A percentile compares a stretch with the other conserved stretches of the same genome.
phyloP scores from a whole-genome alignment of 2,797 vertebrate species.

The Vultur gryphus region DNA sequence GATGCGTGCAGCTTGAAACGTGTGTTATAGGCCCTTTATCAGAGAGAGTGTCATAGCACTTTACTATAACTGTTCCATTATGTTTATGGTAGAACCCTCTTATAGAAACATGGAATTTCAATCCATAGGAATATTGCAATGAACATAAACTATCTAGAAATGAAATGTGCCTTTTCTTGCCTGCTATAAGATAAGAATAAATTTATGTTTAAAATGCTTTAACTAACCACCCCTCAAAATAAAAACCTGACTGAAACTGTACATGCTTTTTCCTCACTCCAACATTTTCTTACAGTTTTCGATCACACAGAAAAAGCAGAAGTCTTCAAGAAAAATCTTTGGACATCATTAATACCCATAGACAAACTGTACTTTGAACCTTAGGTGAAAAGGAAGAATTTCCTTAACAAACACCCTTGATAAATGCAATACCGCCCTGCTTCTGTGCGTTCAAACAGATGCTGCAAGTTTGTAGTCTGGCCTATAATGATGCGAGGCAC shows the following conservation, averaged over 20 bases:
- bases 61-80: neutral
- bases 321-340: neutral
- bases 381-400: neutral
- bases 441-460: neutral
- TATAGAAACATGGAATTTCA: fast-evolving
- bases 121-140: neutral
- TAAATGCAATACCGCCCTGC: neutral
- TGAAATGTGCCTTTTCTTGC: fast-evolving
- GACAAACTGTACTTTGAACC: neutral
- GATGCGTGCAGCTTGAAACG: neutral
- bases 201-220: neutral
- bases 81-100: neutral
- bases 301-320: neutral
- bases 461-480: neutral
- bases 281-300: neutral
- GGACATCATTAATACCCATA: neutral
- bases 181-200: neutral
- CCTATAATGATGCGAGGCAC: neutral
- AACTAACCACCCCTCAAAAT: neutral
- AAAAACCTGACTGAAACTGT: neutral
- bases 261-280: neutral
- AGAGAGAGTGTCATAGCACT: neutral
- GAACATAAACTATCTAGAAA: neutral
- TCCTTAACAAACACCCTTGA: neutral
- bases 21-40: neutral